phyloP scores from a whole-genome alignment of 2,113 vertebrate species.

The Dipodomys stephensi region DNA sequence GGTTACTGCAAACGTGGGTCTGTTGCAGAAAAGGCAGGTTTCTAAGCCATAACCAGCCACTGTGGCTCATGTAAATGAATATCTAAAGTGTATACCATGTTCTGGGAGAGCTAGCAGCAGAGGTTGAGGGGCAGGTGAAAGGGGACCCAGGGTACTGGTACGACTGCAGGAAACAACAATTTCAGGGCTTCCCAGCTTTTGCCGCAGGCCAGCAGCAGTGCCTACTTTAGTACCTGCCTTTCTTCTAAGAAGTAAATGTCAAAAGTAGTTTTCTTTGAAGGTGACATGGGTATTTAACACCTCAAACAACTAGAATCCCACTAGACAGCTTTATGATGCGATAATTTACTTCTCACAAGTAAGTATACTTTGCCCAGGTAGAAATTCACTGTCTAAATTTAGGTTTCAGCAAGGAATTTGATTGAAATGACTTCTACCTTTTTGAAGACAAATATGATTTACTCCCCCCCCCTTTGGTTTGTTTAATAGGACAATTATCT shows the following conservation, averaged over 20 bases:
- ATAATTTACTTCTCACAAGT: constrained; percentile 81
- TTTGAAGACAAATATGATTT: constrained; percentile 40
- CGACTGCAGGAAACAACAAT: background rate
- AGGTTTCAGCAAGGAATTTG: constrained; percentile 76
- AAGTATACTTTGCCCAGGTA: constrained; percentile 73
- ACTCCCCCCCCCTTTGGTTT: background rate
- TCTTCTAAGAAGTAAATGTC: constrained; percentile 75
- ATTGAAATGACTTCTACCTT: constrained; percentile 68
- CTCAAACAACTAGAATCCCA: constrained; percentile 65
- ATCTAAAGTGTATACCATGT: too few relatives aligned
- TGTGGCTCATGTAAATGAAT: background rate
- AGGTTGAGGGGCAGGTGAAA: background rate
- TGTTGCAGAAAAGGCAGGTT: background rate
- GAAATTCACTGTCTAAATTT: constrained; percentile 72
- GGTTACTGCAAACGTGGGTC: background rate
- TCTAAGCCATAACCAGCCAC: background rate
- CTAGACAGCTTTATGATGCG: constrained; percentile 76
- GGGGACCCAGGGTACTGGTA: too few relatives aligned
- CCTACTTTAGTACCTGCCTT: constrained; percentile 5
- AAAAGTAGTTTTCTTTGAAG: constrained; percentile 81
- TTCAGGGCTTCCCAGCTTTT: background rate
- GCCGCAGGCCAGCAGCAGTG: constrained; percentile 45
- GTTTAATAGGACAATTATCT: constrained; percentile 38
- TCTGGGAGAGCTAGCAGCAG: rapidly evolving
- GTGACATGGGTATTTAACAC: constrained; percentile 77